Base-by-base conservation (phyloP, 2,888 invertebrate species). In the Cancer borealis region DNA sequence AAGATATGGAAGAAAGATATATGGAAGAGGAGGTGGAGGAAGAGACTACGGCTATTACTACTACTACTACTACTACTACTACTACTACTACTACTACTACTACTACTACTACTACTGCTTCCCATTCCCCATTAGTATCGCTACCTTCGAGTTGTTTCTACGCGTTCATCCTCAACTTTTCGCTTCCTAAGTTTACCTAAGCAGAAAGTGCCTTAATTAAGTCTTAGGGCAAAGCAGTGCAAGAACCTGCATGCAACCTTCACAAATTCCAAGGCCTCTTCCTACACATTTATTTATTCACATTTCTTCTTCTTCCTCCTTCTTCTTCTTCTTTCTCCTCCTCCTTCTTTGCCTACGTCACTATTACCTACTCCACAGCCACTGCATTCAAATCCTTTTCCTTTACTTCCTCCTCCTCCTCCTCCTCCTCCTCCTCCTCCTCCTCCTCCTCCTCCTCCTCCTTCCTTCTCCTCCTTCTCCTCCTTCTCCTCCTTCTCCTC, bases 41-140 rank as follows among this genome's bases (percentile, higher is more conserved):
- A 66, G 66, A 21, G 66, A 66, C 66, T 66, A 66, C 66, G n/a
- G n/a, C 66, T 66, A 66, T n/a, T 66, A 66, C 66, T 66, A 66
- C 66, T 66, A 66, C 54, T 66, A 66, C 66, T 66, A 66, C 66
- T 66, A 66, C 66, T 66, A 66, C 66, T 66, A 66, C 21, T 66
- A 66, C 66, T 66, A 66, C 66, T 66, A 66, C 66, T 21, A 14
- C 66, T 66, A 17, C 66, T n/a, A 54, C 14, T 2, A 66, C 66
- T 21, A 66, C 21, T 21, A 66, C 2, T 21, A 66, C 66, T 21
- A 21, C 66, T 21, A 14, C 66, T 66, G n/a, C 66, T n/a, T 6
- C n/a, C n/a, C 30, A 79, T 79, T 30, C 12, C 26, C 14, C 21
- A 14, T 79, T 79, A 73, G 21, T n/a, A 73, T 73, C 26, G 26